phyloP scores from a whole-genome alignment of 1,140 invertebrate genomes.

The Hestina assimilis region DNA sequence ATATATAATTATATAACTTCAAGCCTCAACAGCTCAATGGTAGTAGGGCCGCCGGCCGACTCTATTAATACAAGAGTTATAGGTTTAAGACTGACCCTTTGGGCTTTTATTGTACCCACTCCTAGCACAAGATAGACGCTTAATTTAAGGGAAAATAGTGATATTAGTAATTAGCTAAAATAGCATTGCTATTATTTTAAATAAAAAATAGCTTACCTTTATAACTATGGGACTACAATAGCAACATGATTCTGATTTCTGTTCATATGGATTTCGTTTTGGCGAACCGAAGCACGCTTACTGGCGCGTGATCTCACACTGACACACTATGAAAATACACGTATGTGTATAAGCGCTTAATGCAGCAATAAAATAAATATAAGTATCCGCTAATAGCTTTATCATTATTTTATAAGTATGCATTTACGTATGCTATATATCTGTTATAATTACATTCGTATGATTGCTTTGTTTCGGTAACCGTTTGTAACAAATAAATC shows the following conservation, averaged over 20 bases:
- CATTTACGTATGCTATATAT: background rate
- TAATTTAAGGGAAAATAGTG: no score
- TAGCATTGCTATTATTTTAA: background rate
- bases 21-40: no score
- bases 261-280: background rate
- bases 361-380: slow-evolving; percentile 8
- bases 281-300: background rate
- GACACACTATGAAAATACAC: slow-evolving; percentile 2
- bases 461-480: no score
- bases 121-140: no score
- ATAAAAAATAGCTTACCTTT: background rate
- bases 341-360: background rate
- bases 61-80: no score
- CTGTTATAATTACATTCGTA: no score
- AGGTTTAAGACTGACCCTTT: no score
- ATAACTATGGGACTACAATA: background rate
- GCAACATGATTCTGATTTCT: background rate
- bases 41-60: no score
- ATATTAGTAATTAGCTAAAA: no score
- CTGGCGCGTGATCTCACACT: slow-evolving; percentile 1
- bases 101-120: no score
- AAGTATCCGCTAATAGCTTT: slow-evolving; percentile 2
- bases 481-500: no score
- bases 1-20: no score
- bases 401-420: background rate